Percentiles rank a stretch among this genome's conserved stretches.
phyloP scores from a whole-genome alignment of 2,888 invertebrate genomes.

The Metallyticus violacea region DNA sequence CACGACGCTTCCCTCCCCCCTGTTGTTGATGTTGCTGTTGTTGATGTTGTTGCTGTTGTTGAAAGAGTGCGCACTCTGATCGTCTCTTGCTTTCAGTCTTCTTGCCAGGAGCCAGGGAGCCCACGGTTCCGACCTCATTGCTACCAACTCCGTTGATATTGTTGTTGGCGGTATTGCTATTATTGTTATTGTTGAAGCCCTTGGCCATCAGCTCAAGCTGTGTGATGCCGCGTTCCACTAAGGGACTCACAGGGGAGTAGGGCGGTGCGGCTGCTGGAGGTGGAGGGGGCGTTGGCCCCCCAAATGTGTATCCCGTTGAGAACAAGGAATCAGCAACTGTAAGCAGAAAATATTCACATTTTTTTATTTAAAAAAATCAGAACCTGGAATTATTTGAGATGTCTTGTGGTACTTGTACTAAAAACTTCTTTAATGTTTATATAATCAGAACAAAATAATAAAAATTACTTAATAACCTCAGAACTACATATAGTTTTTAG shows the following conservation, averaged over 20 bases:
- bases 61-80: constrained; percentile 20
- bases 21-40: background rate
- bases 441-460: too few relatives aligned
- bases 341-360: too few relatives aligned
- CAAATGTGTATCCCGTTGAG: constrained; percentile 60
- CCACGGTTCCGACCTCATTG: constrained; percentile 5
- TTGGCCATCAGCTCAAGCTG: constrained; percentile 62
- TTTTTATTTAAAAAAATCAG: too few relatives aligned
- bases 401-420: too few relatives aligned
- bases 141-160: background rate
- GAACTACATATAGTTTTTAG: too few relatives aligned
- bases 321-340: constrained; percentile 59
- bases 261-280: constrained; percentile 63
- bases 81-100: constrained; percentile 26
- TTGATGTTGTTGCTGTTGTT: background rate
- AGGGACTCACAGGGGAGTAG: constrained; percentile 59
- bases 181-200: constrained; percentile 44
- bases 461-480: too few relatives aligned
- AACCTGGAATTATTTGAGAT: too few relatives aligned
- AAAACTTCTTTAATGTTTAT: too few relatives aligned
- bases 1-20: background rate
- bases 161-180: constrained; percentile 37
- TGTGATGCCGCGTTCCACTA: constrained; percentile 47
- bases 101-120: constrained; percentile 1
- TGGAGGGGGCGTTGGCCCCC: constrained; percentile 64